These are phyloP conservation scores for Lapara coniferarum DNA, from an alignment of 2,888 invertebrate genomes.

Conservation along the genomic window DNA sequence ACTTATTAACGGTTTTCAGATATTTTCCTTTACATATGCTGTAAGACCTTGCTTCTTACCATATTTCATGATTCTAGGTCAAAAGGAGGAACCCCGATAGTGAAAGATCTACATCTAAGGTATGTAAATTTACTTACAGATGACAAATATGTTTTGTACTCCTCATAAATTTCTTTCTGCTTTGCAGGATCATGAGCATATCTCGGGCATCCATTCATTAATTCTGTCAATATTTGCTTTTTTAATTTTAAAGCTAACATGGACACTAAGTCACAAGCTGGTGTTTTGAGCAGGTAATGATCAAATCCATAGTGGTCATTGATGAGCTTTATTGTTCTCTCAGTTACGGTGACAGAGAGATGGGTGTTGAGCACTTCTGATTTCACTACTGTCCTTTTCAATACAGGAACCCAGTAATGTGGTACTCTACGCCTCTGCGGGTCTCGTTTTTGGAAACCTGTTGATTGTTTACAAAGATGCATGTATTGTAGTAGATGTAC, in stretches of 20 bases:
- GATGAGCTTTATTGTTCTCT: constrained; percentile 91
- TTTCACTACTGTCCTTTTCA: constrained; percentile 92
- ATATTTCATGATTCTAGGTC: no score
- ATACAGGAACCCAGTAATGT: constrained; percentile 93
- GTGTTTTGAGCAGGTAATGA: constrained; percentile 96
- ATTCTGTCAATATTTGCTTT: constrained; percentile 90
- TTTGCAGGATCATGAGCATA: constrained; percentile 87
- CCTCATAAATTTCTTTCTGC: constrained; percentile 88
- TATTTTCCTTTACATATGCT: no score
- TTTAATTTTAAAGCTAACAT: constrained; percentile 93
- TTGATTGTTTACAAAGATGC: not conserved
- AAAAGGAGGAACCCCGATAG: no score
- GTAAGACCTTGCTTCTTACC: no score
- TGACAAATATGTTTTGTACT: constrained; percentile 91
- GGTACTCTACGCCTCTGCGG: constrained; percentile 87
- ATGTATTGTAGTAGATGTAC: not conserved
- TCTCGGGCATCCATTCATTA: constrained; percentile 86
- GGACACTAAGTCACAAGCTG: constrained; percentile 95
- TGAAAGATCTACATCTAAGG: not conserved
- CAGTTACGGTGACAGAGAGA: constrained; percentile 92
- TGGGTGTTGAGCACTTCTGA: constrained; percentile 95
- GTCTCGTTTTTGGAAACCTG: constrained; percentile 87
- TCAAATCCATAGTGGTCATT: constrained; percentile 97
- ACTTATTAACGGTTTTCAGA: no score
- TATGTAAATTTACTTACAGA: constrained; percentile 84